A percentile compares a stretch with the other conserved stretches of the same genome.
Conservation (phyloP, 2,888 invertebrate species). For the Scaeva pyrastri region DNA sequence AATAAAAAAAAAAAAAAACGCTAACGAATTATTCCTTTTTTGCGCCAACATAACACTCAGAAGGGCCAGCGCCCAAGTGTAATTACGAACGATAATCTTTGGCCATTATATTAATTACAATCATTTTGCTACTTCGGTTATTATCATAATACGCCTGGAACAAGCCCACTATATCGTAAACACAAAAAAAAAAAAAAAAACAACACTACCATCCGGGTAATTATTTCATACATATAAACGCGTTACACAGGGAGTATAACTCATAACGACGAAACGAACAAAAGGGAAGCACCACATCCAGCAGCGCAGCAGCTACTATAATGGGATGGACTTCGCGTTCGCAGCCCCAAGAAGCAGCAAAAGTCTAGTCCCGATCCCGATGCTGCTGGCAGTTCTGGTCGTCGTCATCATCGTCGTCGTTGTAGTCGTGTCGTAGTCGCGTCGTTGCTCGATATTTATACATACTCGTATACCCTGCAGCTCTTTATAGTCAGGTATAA, state of each 20-base stretch:
- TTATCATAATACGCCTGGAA: slow-evolving; percentile 71
- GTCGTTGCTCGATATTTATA: slow-evolving; percentile 23
- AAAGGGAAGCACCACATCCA: slow-evolving; percentile 38
- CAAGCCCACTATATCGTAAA: slow-evolving; percentile 67
- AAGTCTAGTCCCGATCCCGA: slow-evolving; percentile 58
- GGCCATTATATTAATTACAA: slow-evolving; percentile 78
- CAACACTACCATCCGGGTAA: slow-evolving; percentile 64
- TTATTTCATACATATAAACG: slow-evolving; percentile 59
- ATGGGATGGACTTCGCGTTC: slow-evolving; percentile 1
- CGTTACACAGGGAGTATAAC: not conserved
- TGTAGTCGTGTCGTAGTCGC: not conserved
- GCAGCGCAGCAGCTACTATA: not conserved
- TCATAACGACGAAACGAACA: slow-evolving; percentile 36
- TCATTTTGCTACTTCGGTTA: slow-evolving; percentile 75
- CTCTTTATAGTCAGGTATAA: slow-evolving; percentile 19
- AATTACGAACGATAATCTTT: slow-evolving; percentile 78
- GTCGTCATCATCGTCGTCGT: slow-evolving; percentile 14
- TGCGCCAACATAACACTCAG: slow-evolving; percentile 10
- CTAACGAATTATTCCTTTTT: slow-evolving; percentile 8
- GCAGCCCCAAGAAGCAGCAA: slow-evolving; percentile 12
- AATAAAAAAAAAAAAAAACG: not conserved
- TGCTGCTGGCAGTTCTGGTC: not conserved
- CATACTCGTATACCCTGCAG: slow-evolving; percentile 45
- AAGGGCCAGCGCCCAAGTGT: slow-evolving; percentile 59
- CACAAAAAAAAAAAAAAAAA: slow-evolving; percentile 47